Conservation (phyloP, 2,113 vertebrate species). For the Phylloscopus trochiloides region DNA sequence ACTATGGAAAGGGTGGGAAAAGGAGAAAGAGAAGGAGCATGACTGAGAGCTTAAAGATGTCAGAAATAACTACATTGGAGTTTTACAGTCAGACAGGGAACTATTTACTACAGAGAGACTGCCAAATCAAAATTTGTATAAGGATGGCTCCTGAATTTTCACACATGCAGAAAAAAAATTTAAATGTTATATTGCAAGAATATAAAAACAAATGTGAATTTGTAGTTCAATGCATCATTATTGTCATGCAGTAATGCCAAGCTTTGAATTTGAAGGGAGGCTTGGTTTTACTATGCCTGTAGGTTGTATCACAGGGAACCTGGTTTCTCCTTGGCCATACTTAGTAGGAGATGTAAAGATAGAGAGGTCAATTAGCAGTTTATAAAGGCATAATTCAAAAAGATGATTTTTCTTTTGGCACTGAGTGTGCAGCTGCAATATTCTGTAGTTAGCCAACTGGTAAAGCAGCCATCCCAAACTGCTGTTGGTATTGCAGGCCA, state of each 20-base stretch:
- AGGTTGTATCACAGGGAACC: background rate
- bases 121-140: background rate
- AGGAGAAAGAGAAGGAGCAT: background rate
- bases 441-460: background rate
- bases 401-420: background rate
- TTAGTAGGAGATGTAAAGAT: background rate
- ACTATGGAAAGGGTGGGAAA: background rate
- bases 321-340: background rate
- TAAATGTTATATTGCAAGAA: background rate
- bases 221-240: background rate
- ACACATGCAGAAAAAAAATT: background rate
- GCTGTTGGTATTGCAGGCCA: background rate
- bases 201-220: background rate
- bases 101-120: background rate
- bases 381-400: conserved; percentile 2
- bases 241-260: background rate
- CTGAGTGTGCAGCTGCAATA: background rate
- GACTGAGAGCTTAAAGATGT: background rate
- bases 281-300: background rate
- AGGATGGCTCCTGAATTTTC: background rate
- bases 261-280: background rate
- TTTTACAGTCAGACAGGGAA: background rate
- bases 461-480: background rate
- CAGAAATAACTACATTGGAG: background rate
- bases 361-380: background rate